A percentile compares a stretch with the other conserved stretches of the same genome.
Evolutionary conservation across 2,113 vertebrate species (phyloP).

Genomic region (Sula dactylatra): DNA sequence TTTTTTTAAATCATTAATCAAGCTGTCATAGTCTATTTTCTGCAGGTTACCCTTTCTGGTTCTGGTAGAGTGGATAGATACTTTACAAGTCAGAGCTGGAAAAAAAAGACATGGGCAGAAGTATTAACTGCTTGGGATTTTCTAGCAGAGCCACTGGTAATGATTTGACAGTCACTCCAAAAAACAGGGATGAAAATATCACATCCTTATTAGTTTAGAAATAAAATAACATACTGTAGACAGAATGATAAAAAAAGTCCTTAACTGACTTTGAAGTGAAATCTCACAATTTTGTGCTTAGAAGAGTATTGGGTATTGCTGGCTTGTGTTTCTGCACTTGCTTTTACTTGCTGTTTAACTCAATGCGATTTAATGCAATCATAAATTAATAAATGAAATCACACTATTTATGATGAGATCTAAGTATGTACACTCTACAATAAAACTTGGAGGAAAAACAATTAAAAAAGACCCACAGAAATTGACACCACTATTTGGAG

Average conservation of each 20-base stretch:
- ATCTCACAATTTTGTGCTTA: not conserved
- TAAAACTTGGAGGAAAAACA: not conserved
- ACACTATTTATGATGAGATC: not conserved
- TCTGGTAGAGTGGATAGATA: not conserved
- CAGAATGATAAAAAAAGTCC: not conserved
- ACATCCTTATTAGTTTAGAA: not conserved
- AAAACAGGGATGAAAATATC: not conserved
- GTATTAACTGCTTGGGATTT: not conserved
- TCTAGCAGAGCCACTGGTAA: not conserved
- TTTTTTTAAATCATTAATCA: not conserved
- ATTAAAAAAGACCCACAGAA: not conserved
- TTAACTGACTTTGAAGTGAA: not conserved
- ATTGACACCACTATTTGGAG: not conserved
- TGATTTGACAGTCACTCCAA: not conserved
- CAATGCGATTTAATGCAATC: not conserved
- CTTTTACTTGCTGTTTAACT: not conserved
- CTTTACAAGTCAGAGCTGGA: not conserved
- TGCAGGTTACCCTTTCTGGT: not conserved
- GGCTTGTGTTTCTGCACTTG: not conserved
- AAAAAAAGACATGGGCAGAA: not conserved
- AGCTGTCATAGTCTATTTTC: conserved; percentile 1
- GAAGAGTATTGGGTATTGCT: not conserved
- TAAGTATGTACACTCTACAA: not conserved
- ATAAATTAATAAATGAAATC: not conserved
- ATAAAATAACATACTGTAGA: not conserved